phyloP scores from a whole-genome alignment of 2,797 vertebrate genomes.

The Falco naumanni region DNA sequence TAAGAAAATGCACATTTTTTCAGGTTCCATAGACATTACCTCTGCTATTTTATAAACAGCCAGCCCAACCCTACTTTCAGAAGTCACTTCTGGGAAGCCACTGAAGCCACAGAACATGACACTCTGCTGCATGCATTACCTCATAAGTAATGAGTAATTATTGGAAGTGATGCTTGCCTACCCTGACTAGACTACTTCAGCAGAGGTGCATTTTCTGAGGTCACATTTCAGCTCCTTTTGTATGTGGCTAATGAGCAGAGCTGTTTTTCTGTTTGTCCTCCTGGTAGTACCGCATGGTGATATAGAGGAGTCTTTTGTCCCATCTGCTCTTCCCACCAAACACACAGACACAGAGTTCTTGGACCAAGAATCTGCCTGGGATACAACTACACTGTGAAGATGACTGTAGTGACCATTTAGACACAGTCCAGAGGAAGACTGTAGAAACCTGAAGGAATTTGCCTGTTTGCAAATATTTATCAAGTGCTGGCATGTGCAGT shows the following conservation, averaged over 20 bases:
- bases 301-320: not conserved
- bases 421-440: not conserved
- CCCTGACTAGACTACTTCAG: not conserved
- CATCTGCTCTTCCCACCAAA: not conserved
- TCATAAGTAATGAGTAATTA: not conserved
- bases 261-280: not conserved
- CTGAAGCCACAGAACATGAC: not conserved
- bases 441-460: not conserved
- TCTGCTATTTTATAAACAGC: not conserved
- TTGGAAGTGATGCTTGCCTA: not conserved
- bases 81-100: not conserved
- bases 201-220: not conserved
- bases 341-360: not conserved
- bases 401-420: not conserved
- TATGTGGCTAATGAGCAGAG: accelerated
- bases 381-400: not conserved
- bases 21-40: not conserved
- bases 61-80: not conserved
- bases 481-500: not conserved
- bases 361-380: not conserved
- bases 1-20: not conserved
- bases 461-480: not conserved
- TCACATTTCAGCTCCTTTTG: not conserved
- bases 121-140: not conserved
- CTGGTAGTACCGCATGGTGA: not conserved